Evolutionary conservation across 2,888 invertebrate species (phyloP), one percentile per base, ranked within the genome.

Genomic region (Lithophane leautieri): DNA sequence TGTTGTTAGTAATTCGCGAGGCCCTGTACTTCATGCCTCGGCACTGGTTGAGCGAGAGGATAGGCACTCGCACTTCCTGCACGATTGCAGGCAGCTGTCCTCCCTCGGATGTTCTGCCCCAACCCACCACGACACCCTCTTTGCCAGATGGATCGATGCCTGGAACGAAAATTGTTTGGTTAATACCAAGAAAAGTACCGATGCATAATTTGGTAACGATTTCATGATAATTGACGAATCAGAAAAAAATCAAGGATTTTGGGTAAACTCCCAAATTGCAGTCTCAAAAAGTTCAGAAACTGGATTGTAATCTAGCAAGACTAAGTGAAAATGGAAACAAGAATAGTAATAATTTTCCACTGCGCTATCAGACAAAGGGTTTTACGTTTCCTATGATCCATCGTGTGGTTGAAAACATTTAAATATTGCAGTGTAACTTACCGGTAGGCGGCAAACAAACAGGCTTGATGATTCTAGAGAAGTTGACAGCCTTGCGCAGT

Each of bases 11-110:
- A 84, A 98, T 98, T 87, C 98, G 97, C 22, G 98, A 97, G 0
- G 98, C 98, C 76, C 98, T 97, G 90, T 99, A 99, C 94, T 98
- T 98, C 97, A 98, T 98, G 69, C 97, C 97, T 58, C 98, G 96
- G 91, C 98, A 98, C 92, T 98, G 98, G 4, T 97, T 96, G 70
- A 98, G 97, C 7, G 98, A 98, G 84, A 98, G 96, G 83, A 99
- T 98, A 0, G 98, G 98, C 61, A 99, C 98, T 86, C 98, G 97
- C 0, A 98, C 98, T 93, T 98, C 98, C 89, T 98, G 98, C 11
- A 98, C 98, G 65, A 98, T 96, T 1, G 97, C 97, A 6, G 98
- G 98, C 66, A 98, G 93, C 91, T 97, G 97, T 1, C 98, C 98
- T 6, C 98, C 98, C 92, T 98, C 98, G 0, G 98, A 97, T 0